Percentiles rank a stretch among this genome's conserved stretches.
Evolutionary conservation across 2,888 invertebrate species (phyloP).

Genomic region (Callinectes sapidus): DNA sequence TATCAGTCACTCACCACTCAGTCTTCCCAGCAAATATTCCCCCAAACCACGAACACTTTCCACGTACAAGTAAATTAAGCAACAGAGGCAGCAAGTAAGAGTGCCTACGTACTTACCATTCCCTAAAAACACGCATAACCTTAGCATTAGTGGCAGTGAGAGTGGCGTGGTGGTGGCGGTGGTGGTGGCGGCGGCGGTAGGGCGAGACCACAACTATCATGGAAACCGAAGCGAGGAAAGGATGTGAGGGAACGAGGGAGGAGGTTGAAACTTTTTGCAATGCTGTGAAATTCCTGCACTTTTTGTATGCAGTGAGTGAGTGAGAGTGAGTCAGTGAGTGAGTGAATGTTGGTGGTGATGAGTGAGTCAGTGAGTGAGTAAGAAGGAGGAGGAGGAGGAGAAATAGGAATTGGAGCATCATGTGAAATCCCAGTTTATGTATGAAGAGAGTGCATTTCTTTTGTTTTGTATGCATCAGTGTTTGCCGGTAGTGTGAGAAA

Average conservation of each 20-base stretch:
- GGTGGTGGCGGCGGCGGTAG: not conserved
- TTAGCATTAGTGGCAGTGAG: not conserved
- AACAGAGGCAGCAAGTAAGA: not conserved
- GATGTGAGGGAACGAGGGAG: not conserved
- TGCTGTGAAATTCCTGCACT: not conserved
- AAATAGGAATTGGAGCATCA: not conserved
- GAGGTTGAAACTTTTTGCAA: not conserved
- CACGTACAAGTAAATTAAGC: not conserved
- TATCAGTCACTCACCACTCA: not conserved
- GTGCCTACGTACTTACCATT: not conserved
- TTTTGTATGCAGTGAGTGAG: not conserved
- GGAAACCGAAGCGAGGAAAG: slow-evolving; percentile 8
- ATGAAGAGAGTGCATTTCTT: too few relatives aligned
- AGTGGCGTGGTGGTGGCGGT: not conserved
- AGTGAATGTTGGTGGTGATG: not conserved
- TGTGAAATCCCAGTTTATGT: not conserved
- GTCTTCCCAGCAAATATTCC: not conserved
- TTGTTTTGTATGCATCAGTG: too few relatives aligned
- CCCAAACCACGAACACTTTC: not conserved
- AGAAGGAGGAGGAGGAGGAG: slow-evolving; percentile 40
- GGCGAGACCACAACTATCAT: not conserved
- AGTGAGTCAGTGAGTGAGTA: not conserved
- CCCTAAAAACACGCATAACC: not conserved
- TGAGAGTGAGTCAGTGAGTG: not conserved
- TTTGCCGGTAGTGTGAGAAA: not conserved